Conservation (phyloP, 1,140 invertebrate genomes). For the Scaptomyza montana region DNA sequence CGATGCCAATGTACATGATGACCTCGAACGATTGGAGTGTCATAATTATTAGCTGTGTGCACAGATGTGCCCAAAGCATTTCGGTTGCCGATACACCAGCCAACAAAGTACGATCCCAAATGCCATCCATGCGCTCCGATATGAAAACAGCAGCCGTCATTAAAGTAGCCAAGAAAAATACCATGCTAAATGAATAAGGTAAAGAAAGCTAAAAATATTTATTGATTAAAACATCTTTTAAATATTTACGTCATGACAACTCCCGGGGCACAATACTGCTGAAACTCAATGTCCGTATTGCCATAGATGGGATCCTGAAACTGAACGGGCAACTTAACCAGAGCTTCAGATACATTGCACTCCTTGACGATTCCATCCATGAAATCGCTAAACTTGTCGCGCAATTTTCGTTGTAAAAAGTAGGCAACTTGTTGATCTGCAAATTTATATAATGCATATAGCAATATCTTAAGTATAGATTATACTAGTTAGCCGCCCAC, state of each 20-base stretch:
- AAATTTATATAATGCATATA: neutral
- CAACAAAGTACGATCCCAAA: conserved; percentile 85
- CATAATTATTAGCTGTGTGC: conserved; percentile 90
- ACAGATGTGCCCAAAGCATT: conserved; percentile 90
- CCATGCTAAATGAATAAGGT: conserved; percentile 85
- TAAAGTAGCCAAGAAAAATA: conserved; percentile 91
- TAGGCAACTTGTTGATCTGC: conserved; percentile 88
- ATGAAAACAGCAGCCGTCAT: conserved; percentile 92
- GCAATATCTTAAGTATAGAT: neutral
- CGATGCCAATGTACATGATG: conserved; percentile 86
- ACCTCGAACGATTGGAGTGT: conserved; percentile 87
- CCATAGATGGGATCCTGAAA: conserved; percentile 91
- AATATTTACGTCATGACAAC: conserved; percentile 88
- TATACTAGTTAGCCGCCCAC: conserved; percentile 33
- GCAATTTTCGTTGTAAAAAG: conserved; percentile 86
- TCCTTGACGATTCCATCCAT: conserved; percentile 85
- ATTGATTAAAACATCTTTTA: too few relatives aligned
- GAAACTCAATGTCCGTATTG: conserved; percentile 86
- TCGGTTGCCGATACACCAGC: conserved; percentile 88
- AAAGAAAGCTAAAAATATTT: neutral
- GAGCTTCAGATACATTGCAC: conserved; percentile 86
- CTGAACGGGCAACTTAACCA: conserved; percentile 86
- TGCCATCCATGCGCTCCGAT: conserved; percentile 90
- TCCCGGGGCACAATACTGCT: conserved; percentile 91
- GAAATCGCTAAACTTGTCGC: conserved; percentile 87